These are phyloP conservation scores for Bellardia pandia DNA, from an alignment of 2,888 invertebrate genomes.

Conservation along the genomic window DNA sequence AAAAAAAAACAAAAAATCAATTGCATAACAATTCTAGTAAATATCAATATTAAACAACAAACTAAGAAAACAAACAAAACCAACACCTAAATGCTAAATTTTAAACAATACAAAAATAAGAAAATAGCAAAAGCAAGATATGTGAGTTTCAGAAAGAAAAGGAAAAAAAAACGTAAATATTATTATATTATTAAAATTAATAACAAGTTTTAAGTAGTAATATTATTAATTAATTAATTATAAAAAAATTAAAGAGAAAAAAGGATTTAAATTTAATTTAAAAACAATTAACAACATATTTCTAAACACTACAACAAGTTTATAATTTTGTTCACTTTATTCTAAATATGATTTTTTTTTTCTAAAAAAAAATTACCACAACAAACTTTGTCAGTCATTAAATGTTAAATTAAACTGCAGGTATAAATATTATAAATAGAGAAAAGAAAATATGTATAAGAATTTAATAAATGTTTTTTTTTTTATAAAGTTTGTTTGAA, in stretches of 20 bases:
- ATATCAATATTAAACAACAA: slow-evolving; percentile 51
- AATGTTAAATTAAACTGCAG: slow-evolving; percentile 14
- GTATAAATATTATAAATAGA: neutral
- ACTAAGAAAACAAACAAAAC: slow-evolving; percentile 25
- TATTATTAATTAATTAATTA: slow-evolving; percentile 66
- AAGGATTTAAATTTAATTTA: slow-evolving; percentile 62
- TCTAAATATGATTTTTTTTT: no score
- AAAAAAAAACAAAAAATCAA: slow-evolving; percentile 46
- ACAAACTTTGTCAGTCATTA: slow-evolving; percentile 25
- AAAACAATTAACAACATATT: slow-evolving; percentile 49
- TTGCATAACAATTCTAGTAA: slow-evolving; percentile 55
- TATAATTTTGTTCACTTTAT: no score
- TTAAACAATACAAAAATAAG: slow-evolving; percentile 12
- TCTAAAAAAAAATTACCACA: neutral
- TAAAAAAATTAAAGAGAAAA: slow-evolving; percentile 42
- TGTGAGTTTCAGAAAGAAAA: slow-evolving; percentile 48
- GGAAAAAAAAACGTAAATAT: slow-evolving; percentile 18
- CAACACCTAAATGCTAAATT: slow-evolving; percentile 34
- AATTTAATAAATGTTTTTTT: neutral
- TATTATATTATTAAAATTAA: slow-evolving; percentile 58
- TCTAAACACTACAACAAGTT: slow-evolving; percentile 18
- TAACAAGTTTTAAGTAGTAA: slow-evolving; percentile 69
- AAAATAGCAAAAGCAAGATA: slow-evolving; percentile 25
- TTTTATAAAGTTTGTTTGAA: neutral
- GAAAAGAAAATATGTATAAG: neutral